A percentile compares a stretch with the other conserved stretches of the same genome.
Evolutionary conservation across 2,888 invertebrate genomes (phyloP).

Genomic region (Chymomyza caudatula): DNA sequence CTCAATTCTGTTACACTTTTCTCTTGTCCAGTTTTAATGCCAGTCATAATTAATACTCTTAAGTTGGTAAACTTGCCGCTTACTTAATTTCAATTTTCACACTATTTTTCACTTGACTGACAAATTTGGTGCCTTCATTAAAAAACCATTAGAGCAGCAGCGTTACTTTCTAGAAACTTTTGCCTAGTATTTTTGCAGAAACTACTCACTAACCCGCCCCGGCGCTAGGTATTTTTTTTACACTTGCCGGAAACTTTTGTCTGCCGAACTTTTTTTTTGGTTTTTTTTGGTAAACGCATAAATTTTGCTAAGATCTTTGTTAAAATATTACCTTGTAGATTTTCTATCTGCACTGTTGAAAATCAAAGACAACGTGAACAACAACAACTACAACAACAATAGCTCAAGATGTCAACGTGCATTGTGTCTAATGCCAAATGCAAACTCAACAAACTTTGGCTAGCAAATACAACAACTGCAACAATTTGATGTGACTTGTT

Average conservation of each 20-base stretch:
- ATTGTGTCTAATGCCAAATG: neutral
- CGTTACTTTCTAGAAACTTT: slow-evolving; percentile 1
- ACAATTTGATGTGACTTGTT: slow-evolving; percentile 16
- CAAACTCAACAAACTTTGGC: neutral
- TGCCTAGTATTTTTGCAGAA: neutral
- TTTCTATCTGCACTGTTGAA: slow-evolving; percentile 17
- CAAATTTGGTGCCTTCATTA: slow-evolving; percentile 63
- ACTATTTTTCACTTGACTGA: slow-evolving; percentile 30
- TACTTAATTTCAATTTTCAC: slow-evolving; percentile 59
- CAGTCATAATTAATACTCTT: slow-evolving; percentile 70
- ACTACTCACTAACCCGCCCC: neutral
- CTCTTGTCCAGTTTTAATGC: slow-evolving; percentile 15
- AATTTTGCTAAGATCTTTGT: slow-evolving; percentile 13
- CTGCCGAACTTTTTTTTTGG: slow-evolving; percentile 6
- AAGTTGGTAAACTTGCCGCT: slow-evolving; percentile 43
- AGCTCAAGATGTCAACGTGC: slow-evolving; percentile 1
- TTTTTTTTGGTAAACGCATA: slow-evolving; percentile 7
- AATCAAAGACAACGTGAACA: slow-evolving; percentile 23
- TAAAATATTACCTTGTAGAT: slow-evolving; percentile 17
- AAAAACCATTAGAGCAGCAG: slow-evolving; percentile 59
- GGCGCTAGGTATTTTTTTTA: slow-evolving; percentile 6
- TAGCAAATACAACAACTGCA: slow-evolving; percentile 3
- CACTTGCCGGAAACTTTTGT: slow-evolving; percentile 4
- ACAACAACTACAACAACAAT: neutral
- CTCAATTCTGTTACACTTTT: neutral